A percentile compares a stretch with the other conserved stretches of the same genome.
Evolutionary conservation across 23 tunicate genomes (phyloP).

Genomic region (Corella eumyota): DNA sequence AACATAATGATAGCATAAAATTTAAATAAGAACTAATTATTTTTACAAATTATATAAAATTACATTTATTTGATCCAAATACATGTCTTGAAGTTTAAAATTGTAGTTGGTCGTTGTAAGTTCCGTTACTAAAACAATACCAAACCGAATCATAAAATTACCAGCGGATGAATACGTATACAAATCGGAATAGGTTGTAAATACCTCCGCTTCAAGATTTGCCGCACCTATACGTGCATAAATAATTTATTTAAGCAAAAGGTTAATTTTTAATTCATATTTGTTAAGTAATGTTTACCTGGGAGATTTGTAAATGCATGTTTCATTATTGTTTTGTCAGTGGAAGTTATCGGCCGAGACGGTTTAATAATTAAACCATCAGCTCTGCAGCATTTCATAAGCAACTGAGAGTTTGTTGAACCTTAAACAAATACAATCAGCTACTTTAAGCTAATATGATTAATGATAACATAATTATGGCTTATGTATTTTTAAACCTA

Average conservation of each 20-base stretch:
- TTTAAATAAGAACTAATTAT: too few species aligned
- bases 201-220: slow-evolving; percentile 65
- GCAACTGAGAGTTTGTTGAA: slow-evolving; percentile 12
- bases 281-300: not conserved
- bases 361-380: slow-evolving; percentile 86
- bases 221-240: slow-evolving; percentile 23
- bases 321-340: slow-evolving; percentile 51
- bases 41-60: too few species aligned
- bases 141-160: slow-evolving; percentile 24
- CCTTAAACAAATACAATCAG: slow-evolving; percentile 20
- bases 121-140: slow-evolving; percentile 42
- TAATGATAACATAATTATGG: too few species aligned
- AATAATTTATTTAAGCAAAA: not conserved
- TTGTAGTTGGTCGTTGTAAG: slow-evolving; percentile 22
- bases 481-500: too few species aligned
- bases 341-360: slow-evolving; percentile 56
- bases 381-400: slow-evolving; percentile 52
- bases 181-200: slow-evolving; percentile 47
- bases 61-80: slow-evolving; percentile 33
- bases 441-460: too few species aligned
- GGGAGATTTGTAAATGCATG: slow-evolving; percentile 37
- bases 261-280: not conserved
- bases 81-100: slow-evolving; percentile 15
- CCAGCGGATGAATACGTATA: slow-evolving; percentile 3
- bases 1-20: too few species aligned